Conservation (phyloP, 1,140 invertebrate genomes). For the Pararge aegeria region DNA sequence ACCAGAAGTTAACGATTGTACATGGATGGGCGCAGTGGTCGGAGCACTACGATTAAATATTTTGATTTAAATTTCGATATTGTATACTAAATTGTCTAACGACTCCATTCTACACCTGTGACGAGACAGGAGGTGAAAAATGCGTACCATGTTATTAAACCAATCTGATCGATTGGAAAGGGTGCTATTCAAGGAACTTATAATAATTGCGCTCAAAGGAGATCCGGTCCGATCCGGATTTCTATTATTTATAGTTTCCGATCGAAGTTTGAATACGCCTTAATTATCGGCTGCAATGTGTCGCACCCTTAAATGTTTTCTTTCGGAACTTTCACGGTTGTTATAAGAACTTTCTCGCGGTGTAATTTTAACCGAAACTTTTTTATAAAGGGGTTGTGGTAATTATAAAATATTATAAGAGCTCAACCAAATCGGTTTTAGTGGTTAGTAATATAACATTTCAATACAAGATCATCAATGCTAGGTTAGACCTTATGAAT, state of each 20-base stretch:
- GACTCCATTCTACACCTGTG: conserved; percentile 55
- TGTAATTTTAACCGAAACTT: conserved; percentile 35
- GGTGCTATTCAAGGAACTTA: conserved; percentile 60
- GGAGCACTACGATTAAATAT: no score
- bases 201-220: conserved; percentile 71
- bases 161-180: conserved; percentile 69
- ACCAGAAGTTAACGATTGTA: no score
- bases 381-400: conserved; percentile 30
- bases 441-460: no score
- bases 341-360: conserved; percentile 49
- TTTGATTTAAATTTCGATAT: no score
- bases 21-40: no score
- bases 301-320: conserved; percentile 58
- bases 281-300: conserved; percentile 71
- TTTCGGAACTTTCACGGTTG: conserved; percentile 59
- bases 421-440: neutral
- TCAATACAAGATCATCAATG: no score
- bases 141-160: conserved; percentile 69
- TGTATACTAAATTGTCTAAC: no score
- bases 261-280: conserved; percentile 72
- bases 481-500: no score
- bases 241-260: conserved; percentile 78
- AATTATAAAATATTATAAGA: conserved; percentile 28
- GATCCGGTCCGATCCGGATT: conserved; percentile 71
- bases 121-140: conserved; percentile 48